phyloP scores from a whole-genome alignment of 2,888 invertebrate species.

The Dicranocentrus wangi region DNA sequence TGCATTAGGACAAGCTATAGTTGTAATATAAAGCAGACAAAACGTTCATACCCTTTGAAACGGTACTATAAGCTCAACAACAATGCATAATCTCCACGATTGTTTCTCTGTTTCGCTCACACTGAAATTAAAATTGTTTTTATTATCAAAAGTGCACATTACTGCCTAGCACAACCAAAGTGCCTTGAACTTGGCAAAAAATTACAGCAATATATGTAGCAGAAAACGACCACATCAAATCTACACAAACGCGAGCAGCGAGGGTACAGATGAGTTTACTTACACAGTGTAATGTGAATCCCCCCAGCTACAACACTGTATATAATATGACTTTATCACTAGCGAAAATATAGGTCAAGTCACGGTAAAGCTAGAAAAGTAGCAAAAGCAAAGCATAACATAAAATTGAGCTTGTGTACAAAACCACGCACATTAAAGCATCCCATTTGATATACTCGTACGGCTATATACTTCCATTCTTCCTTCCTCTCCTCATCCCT shows the following conservation, averaged over 20 bases:
- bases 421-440: slow-evolving; percentile 22
- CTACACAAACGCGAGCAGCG: too few species aligned
- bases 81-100: background rate
- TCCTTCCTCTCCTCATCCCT: too few species aligned
- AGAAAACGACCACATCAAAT: too few species aligned
- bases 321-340: too few species aligned
- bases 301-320: too few species aligned
- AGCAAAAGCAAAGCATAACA: slow-evolving; percentile 53
- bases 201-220: too few species aligned
- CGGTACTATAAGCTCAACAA: too few species aligned
- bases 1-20: background rate
- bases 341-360: slow-evolving; percentile 61
- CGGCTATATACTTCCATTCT: too few species aligned
- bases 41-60: background rate
- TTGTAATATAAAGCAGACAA: too few species aligned
- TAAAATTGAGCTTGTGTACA: slow-evolving; percentile 42
- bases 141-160: background rate
- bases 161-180: slow-evolving; percentile 40
- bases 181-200: slow-evolving; percentile 51
- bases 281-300: too few species aligned
- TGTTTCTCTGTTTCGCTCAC: background rate
- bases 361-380: slow-evolving; percentile 55
- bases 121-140: background rate
- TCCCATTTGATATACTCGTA: too few species aligned
- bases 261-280: too few species aligned